Conservation (phyloP, 2,888 invertebrate species). For the Platycheirus albimanus region DNA sequence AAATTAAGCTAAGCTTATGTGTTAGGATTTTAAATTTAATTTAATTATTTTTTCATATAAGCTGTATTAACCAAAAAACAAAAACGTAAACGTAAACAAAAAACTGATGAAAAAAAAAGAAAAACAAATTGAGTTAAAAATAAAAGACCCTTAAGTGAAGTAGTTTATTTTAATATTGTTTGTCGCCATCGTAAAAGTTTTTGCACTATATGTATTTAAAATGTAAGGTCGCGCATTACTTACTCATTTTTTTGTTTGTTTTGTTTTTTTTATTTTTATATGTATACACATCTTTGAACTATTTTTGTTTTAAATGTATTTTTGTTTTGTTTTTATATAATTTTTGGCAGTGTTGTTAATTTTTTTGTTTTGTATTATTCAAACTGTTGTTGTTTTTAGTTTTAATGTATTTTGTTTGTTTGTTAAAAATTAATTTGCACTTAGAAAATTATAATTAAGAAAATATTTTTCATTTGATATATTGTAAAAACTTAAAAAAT, state of each 20-base stretch:
- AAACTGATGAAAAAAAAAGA: background rate
- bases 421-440: conserved; percentile 72
- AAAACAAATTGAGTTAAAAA: conserved; percentile 8
- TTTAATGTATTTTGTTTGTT: conserved; percentile 14
- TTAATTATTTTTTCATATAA: conserved; percentile 56
- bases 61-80: conserved; percentile 41
- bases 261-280: conserved; percentile 52
- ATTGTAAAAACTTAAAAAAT: conserved; percentile 27
- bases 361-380: conserved; percentile 50
- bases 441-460: conserved; percentile 59
- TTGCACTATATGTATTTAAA: conserved; percentile 68
- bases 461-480: conserved; percentile 32
- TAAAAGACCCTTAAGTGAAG: conserved; percentile 72
- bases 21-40: conserved; percentile 69
- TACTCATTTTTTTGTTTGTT: conserved; percentile 57
- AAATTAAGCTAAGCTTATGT: conserved; percentile 73
- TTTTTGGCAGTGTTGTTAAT: conserved; percentile 74
- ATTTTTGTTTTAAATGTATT: conserved; percentile 37
- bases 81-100: background rate
- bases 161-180: conserved; percentile 57
- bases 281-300: conserved; percentile 74
- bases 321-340: conserved; percentile 65
- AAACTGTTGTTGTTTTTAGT: conserved; percentile 34
- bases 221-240: conserved; percentile 72
- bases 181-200: conserved; percentile 69